Evolutionary conservation across 2,797 vertebrate genomes (phyloP), one percentile per base, ranked within the genome.

Genomic region (Ataeniobius toweri): DNA sequence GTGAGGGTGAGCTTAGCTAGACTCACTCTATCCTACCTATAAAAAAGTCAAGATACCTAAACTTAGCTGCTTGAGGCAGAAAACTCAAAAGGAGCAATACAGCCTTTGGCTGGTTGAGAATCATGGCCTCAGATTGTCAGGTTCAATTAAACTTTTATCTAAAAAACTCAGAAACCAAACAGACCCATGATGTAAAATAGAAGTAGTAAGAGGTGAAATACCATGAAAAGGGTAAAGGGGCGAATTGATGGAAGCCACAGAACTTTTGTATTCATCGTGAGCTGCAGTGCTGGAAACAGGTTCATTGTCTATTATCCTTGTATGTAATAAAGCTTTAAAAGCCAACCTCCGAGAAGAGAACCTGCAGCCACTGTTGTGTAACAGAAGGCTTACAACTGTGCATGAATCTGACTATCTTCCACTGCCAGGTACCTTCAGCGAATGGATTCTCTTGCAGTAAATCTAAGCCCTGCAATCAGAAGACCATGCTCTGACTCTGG

Each of bases 271-370:
- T 90, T 89, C 86, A 89, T 70, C 46, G 9, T 50, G 80, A 75
- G 65, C 76, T 48, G 7, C 79, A 36, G 51, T 0, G 71, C 86
- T 85, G 82, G 83, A 81, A 80, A 77, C 84, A 31, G 79, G 68
- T 70, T 65, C 51, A 65, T 74, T 75, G 80, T 88, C 88, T 81
- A 80, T 76, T 41, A 80, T 86, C 83, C 53, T 58, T 84, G 83
- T 84, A 88, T 88, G 87, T 89, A 83, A 91, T 88, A 81, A 85
- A 88, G 77, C 70, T 76, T 20, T 8, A 31, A 85, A 82, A 72
- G 31, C 50, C 7, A 22, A 73, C 80, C 69, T 84, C 58, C 6
- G 77, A 78, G 61, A 74, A 78, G 69, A 74, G 59, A 51, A 74
- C 89, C 74, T 22, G 61, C 61, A 71, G 74, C 41, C 79, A 83